A percentile compares a stretch with the other conserved stretches of the same genome.
phyloP scores from a whole-genome alignment of 30 jellyfish, hydroid and myxozoan species.

The Hydra vulgaris region DNA sequence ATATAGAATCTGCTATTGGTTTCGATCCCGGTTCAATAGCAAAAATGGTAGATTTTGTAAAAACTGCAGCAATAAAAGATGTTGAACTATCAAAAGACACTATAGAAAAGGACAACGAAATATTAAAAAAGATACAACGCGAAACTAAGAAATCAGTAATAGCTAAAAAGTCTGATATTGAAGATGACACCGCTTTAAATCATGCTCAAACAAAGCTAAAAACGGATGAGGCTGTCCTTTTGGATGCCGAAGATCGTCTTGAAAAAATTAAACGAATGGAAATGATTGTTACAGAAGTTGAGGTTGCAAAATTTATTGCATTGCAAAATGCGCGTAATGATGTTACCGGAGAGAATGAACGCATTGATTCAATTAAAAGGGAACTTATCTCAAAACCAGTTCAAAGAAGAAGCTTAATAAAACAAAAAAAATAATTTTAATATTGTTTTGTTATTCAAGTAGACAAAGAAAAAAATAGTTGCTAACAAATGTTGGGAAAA shows the following conservation, averaged over 20 bases:
- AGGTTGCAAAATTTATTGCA: conserved; percentile 82
- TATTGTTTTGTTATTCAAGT: too few relatives aligned
- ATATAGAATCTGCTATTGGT: conserved; percentile 81
- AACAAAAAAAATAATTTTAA: too few relatives aligned
- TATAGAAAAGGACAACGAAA: conserved; percentile 53
- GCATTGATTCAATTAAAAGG: conserved; percentile 22
- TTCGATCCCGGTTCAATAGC: conserved; percentile 96
- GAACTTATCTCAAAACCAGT: conserved; percentile 1
- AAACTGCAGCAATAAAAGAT: conserved; percentile 83
- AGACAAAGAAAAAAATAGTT: too few relatives aligned
- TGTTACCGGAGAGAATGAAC: conserved; percentile 18
- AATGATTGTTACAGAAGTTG: conserved; percentile 72
- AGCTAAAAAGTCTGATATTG: conserved; percentile 23
- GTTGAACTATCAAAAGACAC: conserved; percentile 70
- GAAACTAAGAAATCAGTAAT: conserved; percentile 38
- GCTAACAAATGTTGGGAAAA: too few relatives aligned
- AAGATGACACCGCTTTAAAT: conserved; percentile 34
- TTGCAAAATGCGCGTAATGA: conserved; percentile 19
- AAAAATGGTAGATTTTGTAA: conserved; percentile 73
- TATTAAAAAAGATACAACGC: conserved; percentile 47
- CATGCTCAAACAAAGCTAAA: conserved; percentile 65
- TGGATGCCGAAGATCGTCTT: conserved; percentile 76
- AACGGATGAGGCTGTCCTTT: conserved; percentile 53
- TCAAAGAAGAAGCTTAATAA: not conserved
- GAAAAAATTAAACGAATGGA: conserved; percentile 78